Evolutionary conservation across 1,140 invertebrate species (phyloP).

Genomic region (Theocolax elegans): DNA sequence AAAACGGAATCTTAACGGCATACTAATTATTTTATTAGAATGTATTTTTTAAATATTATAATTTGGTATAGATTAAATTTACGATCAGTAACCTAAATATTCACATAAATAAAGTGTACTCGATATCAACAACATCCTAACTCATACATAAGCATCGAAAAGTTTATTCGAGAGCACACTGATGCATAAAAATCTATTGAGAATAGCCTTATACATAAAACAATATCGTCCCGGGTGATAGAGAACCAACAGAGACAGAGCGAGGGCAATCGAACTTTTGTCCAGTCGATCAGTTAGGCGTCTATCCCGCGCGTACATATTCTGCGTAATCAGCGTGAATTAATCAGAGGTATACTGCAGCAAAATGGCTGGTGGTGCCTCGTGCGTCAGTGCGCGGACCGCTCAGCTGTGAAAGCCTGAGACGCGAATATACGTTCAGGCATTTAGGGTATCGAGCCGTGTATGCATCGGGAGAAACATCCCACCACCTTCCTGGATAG

Average conservation of each 20-base stretch:
- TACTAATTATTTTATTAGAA: too few relatives aligned
- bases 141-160: too few relatives aligned
- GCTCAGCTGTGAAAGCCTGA: constrained; percentile 6
- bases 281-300: background rate
- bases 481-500: background rate
- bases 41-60: too few relatives aligned
- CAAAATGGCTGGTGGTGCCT: constrained; percentile 6
- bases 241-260: too few relatives aligned
- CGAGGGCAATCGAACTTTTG: too few relatives aligned
- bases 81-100: too few relatives aligned
- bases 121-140: too few relatives aligned
- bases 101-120: too few relatives aligned
- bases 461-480: background rate
- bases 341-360: background rate
- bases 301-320: background rate
- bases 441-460: background rate
- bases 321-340: constrained; percentile 2
- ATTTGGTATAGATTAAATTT: too few relatives aligned
- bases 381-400: background rate
- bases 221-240: too few relatives aligned
- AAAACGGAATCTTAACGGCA: too few relatives aligned
- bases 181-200: background rate
- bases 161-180: too few relatives aligned
- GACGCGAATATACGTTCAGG: background rate
- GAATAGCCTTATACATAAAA: background rate